A percentile compares a stretch with the other conserved stretches of the same genome.
Evolutionary conservation across 2,113 vertebrate species (phyloP).

Genomic region (Alaudala cheleensis): DNA sequence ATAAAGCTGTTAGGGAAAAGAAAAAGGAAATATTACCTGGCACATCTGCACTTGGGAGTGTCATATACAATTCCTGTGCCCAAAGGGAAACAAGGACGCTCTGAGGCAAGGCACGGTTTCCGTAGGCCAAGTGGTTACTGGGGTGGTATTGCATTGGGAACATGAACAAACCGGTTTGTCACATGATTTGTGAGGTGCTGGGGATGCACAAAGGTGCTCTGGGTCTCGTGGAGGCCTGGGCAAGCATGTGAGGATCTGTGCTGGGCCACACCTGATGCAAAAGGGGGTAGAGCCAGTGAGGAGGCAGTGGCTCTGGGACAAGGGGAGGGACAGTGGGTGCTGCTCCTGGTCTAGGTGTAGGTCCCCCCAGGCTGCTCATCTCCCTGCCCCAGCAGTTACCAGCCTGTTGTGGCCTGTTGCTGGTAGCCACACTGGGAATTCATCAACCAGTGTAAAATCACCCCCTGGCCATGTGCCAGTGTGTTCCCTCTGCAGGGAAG

Average conservation of each 20-base stretch:
- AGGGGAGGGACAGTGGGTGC: too few species aligned
- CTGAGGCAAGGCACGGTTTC: not conserved
- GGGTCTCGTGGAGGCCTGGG: not conserved
- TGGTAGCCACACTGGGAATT: not conserved
- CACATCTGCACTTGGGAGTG: not conserved
- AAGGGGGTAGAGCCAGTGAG: not conserved
- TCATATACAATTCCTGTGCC: not conserved
- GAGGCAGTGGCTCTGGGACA: not conserved
- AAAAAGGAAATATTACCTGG: not conserved
- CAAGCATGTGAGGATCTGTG: not conserved
- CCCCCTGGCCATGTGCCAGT: rapidly evolving
- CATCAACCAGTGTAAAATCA: not conserved
- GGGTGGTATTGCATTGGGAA: not conserved
- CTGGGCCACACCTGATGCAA: not conserved
- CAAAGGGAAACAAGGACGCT: not conserved
- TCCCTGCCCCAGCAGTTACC: not conserved
- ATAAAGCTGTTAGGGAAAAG: not conserved
- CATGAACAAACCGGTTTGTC: not conserved
- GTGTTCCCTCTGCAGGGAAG: not conserved
- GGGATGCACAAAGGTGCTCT: rapidly evolving
- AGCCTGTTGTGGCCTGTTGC: not conserved
- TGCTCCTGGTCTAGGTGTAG: not conserved
- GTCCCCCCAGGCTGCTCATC: not conserved
- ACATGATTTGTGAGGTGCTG: rapidly evolving
- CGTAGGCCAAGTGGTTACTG: not conserved